phyloP scores from a whole-genome alignment of 2,113 vertebrate species.

The Tringa solitaria region DNA sequence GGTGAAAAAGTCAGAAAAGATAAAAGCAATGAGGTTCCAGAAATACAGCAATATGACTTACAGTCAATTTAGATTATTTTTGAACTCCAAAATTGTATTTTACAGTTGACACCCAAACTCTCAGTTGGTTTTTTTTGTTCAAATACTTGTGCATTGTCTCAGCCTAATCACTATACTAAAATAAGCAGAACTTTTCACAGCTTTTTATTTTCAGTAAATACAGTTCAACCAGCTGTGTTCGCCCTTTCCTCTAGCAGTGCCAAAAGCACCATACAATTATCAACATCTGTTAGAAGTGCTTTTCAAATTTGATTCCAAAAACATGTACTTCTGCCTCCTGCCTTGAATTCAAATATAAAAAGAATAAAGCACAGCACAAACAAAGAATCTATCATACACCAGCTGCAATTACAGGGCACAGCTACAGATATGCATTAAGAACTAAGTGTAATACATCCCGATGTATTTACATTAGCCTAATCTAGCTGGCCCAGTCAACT shows the following conservation, averaged over 20 bases:
- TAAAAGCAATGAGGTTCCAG: background rate
- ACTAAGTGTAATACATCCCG: background rate
- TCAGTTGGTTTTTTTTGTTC: background rate
- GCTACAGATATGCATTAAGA: background rate
- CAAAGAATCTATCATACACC: background rate
- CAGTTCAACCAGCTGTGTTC: constrained; percentile 39
- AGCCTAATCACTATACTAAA: background rate
- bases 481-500: background rate
- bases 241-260: background rate
- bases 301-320: constrained; percentile 26
- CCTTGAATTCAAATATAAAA: constrained; percentile 34
- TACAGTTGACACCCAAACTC: background rate
- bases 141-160: background rate
- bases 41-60: background rate
- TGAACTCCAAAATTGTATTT: constrained; percentile 22
- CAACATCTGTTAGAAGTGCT: constrained; percentile 28
- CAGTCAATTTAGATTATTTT: constrained; percentile 29
- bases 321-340: background rate
- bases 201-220: constrained; percentile 40
- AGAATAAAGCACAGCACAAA: background rate
- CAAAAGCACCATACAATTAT: constrained; percentile 23
- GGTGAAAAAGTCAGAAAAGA: background rate
- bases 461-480: background rate
- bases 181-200: constrained; percentile 1
- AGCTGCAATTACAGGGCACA: background rate